Evolutionary conservation across 2,113 vertebrate genomes (phyloP), one percentile per base, ranked within the genome.

Genomic region (Labrus mixtus): DNA sequence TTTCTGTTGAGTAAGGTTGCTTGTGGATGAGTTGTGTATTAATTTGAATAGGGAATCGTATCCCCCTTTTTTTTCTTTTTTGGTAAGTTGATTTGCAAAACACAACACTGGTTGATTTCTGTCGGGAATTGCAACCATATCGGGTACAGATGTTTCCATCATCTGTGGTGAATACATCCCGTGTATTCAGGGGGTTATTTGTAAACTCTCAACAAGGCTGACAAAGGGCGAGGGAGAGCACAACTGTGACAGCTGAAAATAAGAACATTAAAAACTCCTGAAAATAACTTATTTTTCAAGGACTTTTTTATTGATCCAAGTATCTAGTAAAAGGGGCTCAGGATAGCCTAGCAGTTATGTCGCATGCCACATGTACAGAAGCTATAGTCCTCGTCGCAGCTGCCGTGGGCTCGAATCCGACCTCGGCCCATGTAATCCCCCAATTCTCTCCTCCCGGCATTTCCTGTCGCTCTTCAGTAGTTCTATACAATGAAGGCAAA

Each of bases 81-180:
- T 74, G 23, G 60, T 36, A 55, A 37, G 75, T 39, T 79, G 67
- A 82, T 76, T 82, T 53, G 46, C 36, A 68, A 77, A 82, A 79
- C 64, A 73, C 16, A 36, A 56, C 1, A 1, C 51, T 8, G n/a
- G 48, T 46, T 55, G 54, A 83, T 60, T 87, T 87, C 77, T 29
- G 0, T 36, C 1, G 50, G 45, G 60, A 37, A 66, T 61, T 63
- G 37, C 39, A 79, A 50, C 3, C 56, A 0, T 71, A 79, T 67
- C 68, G 51, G 64, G 16, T 69, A 80, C 68, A 77, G 68, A 83
- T 86, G 77, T 80, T 80, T 74, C 45, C 46, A 63, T 80, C 61
- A 54, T 70, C 55, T 66, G 39, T 61, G 48, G 48, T 68, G 71
- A 84, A 69, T 76, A 51, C 46, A 60, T 73, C 45, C 45, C 51